Conservation (phyloP, 2,797 vertebrate species). For the Semaprochilodus insignis region DNA sequence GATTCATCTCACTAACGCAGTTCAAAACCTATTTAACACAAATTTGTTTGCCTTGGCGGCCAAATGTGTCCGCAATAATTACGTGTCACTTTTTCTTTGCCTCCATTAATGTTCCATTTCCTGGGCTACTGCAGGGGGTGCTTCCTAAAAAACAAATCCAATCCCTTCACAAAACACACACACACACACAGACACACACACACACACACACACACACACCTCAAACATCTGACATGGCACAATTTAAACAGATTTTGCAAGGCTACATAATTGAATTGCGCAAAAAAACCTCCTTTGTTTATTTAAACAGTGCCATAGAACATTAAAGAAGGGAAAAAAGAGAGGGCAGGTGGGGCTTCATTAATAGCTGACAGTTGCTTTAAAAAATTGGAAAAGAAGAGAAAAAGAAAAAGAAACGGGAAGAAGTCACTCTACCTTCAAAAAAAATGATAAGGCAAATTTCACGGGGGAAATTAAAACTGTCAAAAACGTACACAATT, state of each 20-base stretch:
- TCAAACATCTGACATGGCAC: constrained; percentile 39
- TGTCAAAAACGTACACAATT: constrained; percentile 84
- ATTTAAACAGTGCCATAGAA: constrained; percentile 62
- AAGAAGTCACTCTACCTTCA: constrained; percentile 29
- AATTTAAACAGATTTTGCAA: constrained; percentile 19
- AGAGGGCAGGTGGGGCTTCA: constrained; percentile 55
- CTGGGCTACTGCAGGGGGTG: constrained; percentile 48
- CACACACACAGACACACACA: constrained; percentile 24
- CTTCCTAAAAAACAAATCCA: constrained; percentile 22
- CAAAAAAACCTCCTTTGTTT: constrained; percentile 71
- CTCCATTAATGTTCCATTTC: constrained; percentile 72
- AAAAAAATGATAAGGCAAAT: constrained; percentile 17
- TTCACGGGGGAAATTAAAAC: constrained; percentile 79
- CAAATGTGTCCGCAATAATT: constrained; percentile 65
- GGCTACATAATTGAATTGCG: constrained; percentile 50
- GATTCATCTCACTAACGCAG: constrained; percentile 75
- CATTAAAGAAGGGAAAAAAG: constrained; percentile 53
- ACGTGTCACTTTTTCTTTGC: constrained; percentile 73
- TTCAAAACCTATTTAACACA: constrained; percentile 72
- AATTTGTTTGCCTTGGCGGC: constrained; percentile 71
- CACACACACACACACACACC: constrained; percentile 23
- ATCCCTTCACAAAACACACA: constrained; percentile 1
- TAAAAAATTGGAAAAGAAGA: constrained; percentile 28
- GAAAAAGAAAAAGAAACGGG: constrained; percentile 2
- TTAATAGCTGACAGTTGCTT: constrained; percentile 68